A percentile compares a stretch with the other conserved stretches of the same genome.
phyloP scores from a whole-genome alignment of 2,113 vertebrate genomes.

The Amazona guildingii region DNA sequence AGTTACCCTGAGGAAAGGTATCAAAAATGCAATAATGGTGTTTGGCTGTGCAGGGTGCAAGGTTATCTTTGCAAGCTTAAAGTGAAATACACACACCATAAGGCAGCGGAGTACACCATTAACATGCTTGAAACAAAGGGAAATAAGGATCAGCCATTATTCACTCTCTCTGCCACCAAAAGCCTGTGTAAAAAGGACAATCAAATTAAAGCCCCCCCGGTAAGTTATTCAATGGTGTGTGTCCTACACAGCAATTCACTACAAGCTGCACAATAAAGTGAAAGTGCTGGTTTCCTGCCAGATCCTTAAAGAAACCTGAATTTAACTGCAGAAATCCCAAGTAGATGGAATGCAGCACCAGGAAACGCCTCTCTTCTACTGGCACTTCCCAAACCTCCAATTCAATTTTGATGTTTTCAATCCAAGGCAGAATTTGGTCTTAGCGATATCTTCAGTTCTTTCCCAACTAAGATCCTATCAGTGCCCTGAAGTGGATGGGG shows the following conservation, averaged over 20 bases:
- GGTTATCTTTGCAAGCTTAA: neutral
- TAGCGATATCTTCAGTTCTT: neutral
- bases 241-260: neutral
- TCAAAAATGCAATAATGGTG: neutral
- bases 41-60: neutral
- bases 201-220: neutral
- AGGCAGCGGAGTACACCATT: neutral
- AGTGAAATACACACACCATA: neutral
- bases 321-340: neutral
- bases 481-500: neutral
- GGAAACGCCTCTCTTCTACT: neutral
- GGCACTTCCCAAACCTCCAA: neutral
- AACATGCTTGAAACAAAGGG: constrained; percentile 27
- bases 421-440: neutral
- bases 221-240: neutral
- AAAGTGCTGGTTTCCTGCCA: neutral
- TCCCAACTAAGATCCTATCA: neutral
- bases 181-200: neutral
- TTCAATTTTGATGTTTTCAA: neutral
- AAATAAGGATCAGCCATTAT: neutral
- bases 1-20: neutral
- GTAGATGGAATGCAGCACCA: neutral
- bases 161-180: neutral
- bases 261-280: neutral
- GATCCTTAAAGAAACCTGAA: neutral